Conservation (phyloP, 2,888 invertebrate genomes). For the Dorcus parallelipipedus region DNA sequence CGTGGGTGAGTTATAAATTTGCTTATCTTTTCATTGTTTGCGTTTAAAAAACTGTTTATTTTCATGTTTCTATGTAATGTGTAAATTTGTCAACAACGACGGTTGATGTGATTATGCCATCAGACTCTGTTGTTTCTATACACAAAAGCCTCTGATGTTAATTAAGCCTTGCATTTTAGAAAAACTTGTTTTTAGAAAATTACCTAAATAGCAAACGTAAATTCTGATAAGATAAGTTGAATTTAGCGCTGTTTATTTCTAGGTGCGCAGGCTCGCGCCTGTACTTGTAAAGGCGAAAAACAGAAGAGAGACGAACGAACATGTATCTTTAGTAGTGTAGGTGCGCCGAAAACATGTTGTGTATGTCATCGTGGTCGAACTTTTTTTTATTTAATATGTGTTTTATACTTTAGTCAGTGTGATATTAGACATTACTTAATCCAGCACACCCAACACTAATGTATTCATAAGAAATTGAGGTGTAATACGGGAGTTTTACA, state of each 20-base stretch:
- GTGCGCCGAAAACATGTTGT: conserved; percentile 15
- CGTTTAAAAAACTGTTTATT: too few relatives aligned
- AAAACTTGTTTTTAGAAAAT: too few relatives aligned
- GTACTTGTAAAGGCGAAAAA: neutral
- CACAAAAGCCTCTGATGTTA: too few relatives aligned
- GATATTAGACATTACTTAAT: conserved; percentile 7
- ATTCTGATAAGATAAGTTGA: neutral
- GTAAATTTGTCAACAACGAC: too few relatives aligned
- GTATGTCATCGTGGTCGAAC: conserved; percentile 12
- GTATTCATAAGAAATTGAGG: conserved; percentile 8
- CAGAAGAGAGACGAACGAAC: neutral
- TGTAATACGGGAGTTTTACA: conserved; percentile 4
- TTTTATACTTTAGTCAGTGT: conserved; percentile 1
- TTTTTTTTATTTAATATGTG: conserved; percentile 8
- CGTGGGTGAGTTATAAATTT: too few relatives aligned
- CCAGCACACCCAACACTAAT: conserved; percentile 3
- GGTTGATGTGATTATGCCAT: too few relatives aligned
- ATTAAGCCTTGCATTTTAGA: too few relatives aligned
- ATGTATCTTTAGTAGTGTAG: conserved; percentile 14
- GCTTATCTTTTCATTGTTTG: too few relatives aligned
- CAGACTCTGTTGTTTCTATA: too few relatives aligned
- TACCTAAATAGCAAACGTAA: too few relatives aligned
- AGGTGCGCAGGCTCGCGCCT: neutral
- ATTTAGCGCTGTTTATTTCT: neutral
- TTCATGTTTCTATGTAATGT: too few relatives aligned